A percentile compares a stretch with the other conserved stretches of the same genome.
Conservation (phyloP, 2,888 invertebrate species). For the Caprella mutica region DNA sequence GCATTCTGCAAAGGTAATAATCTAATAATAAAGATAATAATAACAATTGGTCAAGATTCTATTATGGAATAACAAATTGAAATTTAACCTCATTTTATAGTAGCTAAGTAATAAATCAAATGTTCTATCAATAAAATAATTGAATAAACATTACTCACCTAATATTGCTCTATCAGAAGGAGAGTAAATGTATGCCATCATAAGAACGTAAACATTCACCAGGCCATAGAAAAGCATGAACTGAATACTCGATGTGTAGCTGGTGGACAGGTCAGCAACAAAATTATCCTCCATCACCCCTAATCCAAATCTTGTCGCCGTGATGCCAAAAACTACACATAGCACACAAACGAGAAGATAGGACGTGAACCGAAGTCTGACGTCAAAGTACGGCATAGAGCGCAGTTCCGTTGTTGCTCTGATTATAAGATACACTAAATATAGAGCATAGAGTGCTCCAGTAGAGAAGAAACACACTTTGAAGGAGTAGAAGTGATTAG, state of each 20-base stretch:
- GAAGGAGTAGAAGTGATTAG: slow-evolving; percentile 42
- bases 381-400: slow-evolving; percentile 94
- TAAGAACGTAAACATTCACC: slow-evolving; percentile 83
- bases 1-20: no score
- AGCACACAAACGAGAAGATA: slow-evolving; percentile 70
- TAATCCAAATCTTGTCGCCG: slow-evolving; percentile 71
- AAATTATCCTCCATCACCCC: slow-evolving; percentile 87
- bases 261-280: slow-evolving; percentile 72
- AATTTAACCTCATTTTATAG: no score
- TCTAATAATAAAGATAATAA: neutral
- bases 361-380: slow-evolving; percentile 80
- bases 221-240: slow-evolving; percentile 92
- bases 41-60: neutral
- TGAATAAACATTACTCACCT: slow-evolving; percentile 50
- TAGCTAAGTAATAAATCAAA: no score
- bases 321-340: slow-evolving; percentile 59
- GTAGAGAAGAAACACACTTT: slow-evolving; percentile 82
- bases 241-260: slow-evolving; percentile 77
- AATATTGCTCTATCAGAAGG: slow-evolving; percentile 66
- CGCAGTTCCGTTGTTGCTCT: slow-evolving; percentile 86
- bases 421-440: slow-evolving; percentile 68
- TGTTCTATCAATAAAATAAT: no score
- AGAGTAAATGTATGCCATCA: slow-evolving; percentile 88
- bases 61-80: no score
- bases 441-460: slow-evolving; percentile 70